Evolutionary conservation across 2,797 vertebrate species (phyloP), one percentile per base, ranked within the genome.

Genomic region (Leuciscus waleckii): DNA sequence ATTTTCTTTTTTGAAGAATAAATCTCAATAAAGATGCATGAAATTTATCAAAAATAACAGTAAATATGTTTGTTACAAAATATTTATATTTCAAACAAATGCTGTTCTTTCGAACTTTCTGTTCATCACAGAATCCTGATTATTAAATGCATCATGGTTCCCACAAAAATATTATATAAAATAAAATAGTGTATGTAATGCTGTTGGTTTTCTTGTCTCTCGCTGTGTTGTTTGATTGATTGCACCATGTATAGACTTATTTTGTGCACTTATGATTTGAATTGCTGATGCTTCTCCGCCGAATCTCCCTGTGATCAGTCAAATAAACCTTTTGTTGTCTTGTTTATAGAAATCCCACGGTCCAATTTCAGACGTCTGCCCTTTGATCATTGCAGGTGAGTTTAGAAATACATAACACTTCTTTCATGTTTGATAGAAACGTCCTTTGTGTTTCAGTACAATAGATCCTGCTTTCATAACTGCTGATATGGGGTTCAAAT

Each of bases 301-400:
- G 26, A 29, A 74, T 19, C 43, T 16, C 43, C 7, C 23, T 32
- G 16, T 7, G 8, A 32, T 51, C 21, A 77, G 35, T 77, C 11
- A 78, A 78, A 63, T 79, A 43, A 43, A 39, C 74, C 51, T 58
- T 79, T 63, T 86, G 5, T 80, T 70, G 32, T 58, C 43, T 76
- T 89, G 79, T 71, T 71, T 87, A 0, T 90, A 99, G 98, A 97
- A 88, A 95, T 98, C 70, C 97, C 98, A 5, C 94, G 95, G 87
- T 83, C 96, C 67, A 96, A 97, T 92, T 99, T 99, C 90, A 95
- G 97, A 37, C 96, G 98, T 6, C 95, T 99, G 58, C 95, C 98
- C 0, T 99, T 99, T 88, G 98, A 99, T 92, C 98, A 99, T 90
- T 99, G 98, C 96, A 99, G 98, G 98, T 99, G 92, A 94, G 92